Evolutionary conservation across 2,113 vertebrate genomes (phyloP), one percentile per base, ranked within the genome.

Genomic region (Poecilia latipinna): DNA sequence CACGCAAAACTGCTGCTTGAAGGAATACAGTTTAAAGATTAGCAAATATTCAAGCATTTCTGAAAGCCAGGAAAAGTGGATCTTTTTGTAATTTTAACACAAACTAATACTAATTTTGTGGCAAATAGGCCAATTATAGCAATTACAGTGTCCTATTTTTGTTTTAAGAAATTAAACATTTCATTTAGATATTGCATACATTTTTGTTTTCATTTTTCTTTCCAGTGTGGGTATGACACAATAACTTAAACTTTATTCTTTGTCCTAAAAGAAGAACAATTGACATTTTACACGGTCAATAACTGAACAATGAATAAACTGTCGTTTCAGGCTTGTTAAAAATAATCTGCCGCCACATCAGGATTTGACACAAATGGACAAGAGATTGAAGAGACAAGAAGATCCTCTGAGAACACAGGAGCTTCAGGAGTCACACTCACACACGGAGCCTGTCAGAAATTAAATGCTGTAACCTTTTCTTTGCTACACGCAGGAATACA

Each of bases 391-490:
- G 60, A 66, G 83, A 77, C 61, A 79, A 79, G 63, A 54, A 12
- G 35, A 72, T 68, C 80, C 66, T 78, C 72, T 1, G 67, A 82
- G 74, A 37, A 79, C 72, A 77, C 17, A 65, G 37, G 8, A 48
- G 68, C 65, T 63, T 39, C 64, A 48, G 15, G 67, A 51, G 74
- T 67, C 79, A 12, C 12, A 4, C 13, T 32, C 65, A 72, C 11
- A 63, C 77, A 71, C 26, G 13, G 37, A 68, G 68, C 42, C 80
- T 74, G 71, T 70, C 78, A 73, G 11, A 62, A 67, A 31, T 65
- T 54, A 39, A 75, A 87, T 61, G 37, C n/a, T 54, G 35, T 80
- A 78, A 80, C 66, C 72, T 82, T 88, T 80, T 48, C 19, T 37
- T 37, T 39, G 51, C 33, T 70, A 57, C 70, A 70, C 19, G 1